Evolutionary conservation across 2,888 invertebrate species (phyloP).

Genomic region (Nudaria mundana): DNA sequence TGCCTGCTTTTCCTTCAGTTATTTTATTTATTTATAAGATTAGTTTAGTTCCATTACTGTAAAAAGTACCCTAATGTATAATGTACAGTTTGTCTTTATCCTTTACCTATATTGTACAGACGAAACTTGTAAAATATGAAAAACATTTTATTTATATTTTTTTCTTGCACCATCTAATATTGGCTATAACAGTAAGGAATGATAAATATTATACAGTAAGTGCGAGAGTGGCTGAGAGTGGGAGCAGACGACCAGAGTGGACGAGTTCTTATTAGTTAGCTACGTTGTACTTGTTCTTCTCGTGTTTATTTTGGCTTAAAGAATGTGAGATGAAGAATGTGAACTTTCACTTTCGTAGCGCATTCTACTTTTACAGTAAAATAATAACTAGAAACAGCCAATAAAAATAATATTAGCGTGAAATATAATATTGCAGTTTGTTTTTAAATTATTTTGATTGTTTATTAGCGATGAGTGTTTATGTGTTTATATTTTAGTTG

Average conservation of each 20-base stretch:
- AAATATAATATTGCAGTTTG: conserved; percentile 61
- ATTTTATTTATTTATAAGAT: conserved; percentile 74
- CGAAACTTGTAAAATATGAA: conserved; percentile 76
- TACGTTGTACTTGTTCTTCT: conserved; percentile 49
- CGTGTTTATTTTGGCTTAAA: conserved; percentile 71
- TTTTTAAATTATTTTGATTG: conserved; percentile 66
- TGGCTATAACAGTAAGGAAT: conserved; percentile 84
- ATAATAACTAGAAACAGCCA: conserved; percentile 44
- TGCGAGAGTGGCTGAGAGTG: conserved; percentile 59
- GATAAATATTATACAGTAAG: conserved; percentile 80
- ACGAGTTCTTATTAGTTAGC: conserved; percentile 48
- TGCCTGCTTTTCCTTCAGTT: conserved; percentile 87
- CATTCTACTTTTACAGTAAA: conserved; percentile 39
- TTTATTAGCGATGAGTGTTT: conserved; percentile 76
- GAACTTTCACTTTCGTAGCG: conserved; percentile 36
- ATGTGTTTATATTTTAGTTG: conserved; percentile 80
- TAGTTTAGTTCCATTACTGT: conserved; percentile 80
- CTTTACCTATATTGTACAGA: conserved; percentile 77
- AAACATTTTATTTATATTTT: conserved; percentile 84
- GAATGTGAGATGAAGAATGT: conserved; percentile 69
- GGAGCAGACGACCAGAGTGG: conserved; percentile 61
- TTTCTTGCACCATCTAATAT: conserved; percentile 85
- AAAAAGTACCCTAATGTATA: conserved; percentile 71
- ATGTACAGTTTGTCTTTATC: conserved; percentile 78
- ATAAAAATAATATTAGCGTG: conserved; percentile 44